Evolutionary conservation across 2,888 invertebrate genomes (phyloP).

Genomic region (Drosophila mayaguana): DNA sequence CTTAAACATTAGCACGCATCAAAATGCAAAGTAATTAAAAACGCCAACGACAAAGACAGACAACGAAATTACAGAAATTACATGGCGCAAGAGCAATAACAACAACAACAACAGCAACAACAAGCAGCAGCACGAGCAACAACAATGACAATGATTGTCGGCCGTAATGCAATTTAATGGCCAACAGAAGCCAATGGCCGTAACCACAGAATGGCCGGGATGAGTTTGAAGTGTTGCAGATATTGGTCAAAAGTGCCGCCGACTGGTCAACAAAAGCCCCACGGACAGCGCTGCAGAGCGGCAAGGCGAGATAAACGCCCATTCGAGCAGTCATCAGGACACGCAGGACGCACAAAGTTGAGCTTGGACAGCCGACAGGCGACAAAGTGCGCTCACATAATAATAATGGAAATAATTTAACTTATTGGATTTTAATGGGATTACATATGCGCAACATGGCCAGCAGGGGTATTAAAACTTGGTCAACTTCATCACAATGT

Average conservation of each 20-base stretch:
- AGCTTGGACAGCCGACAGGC: conserved; percentile 31
- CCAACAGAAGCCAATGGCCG: conserved; percentile 53
- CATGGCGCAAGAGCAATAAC: conserved; percentile 41
- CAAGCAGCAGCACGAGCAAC: conserved; percentile 10
- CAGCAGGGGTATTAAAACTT: conserved; percentile 73
- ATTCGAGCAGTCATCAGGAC: conserved; percentile 60
- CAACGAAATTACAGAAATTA: conserved; percentile 60
- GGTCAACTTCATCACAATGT: conserved; percentile 52
- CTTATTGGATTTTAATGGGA: conserved; percentile 84
- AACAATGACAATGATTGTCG: conserved; percentile 53
- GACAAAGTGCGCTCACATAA: conserved; percentile 72
- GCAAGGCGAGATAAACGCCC: conserved; percentile 60
- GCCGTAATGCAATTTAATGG: conserved; percentile 77
- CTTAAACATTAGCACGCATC: conserved; percentile 52
- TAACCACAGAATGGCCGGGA: conserved; percentile 62
- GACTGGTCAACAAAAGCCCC: conserved; percentile 53
- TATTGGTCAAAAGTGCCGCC: conserved; percentile 75
- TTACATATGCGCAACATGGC: conserved; percentile 78
- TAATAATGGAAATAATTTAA: conserved; percentile 83
- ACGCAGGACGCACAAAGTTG: conserved; percentile 31
- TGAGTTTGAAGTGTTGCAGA: conserved; percentile 77
- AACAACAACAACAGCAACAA: conserved; percentile 16
- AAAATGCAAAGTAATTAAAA: conserved; percentile 60
- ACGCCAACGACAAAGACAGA: conserved; percentile 39
- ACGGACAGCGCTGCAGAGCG: conserved; percentile 6